phyloP scores from a whole-genome alignment of 2,797 vertebrate species.

The Eulemur coronatus region DNA sequence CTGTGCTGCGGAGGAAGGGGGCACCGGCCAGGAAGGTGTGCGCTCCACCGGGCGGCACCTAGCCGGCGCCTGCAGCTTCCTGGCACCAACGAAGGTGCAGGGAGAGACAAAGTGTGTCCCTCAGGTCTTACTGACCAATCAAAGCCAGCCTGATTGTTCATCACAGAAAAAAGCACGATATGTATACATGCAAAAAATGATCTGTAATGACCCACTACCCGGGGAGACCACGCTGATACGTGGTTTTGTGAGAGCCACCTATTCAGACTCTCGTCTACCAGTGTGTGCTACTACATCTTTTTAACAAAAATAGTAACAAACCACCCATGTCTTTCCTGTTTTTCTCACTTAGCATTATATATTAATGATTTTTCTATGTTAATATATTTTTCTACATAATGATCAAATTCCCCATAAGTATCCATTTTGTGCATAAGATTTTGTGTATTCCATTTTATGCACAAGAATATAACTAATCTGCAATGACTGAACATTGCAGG shows the following conservation, averaged over 20 bases:
- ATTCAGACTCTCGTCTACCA: neutral
- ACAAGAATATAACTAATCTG: neutral
- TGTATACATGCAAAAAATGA: neutral
- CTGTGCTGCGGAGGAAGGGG: no score
- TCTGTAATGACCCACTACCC: neutral
- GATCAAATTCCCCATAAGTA: neutral
- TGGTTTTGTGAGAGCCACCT: neutral
- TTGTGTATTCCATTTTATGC: neutral
- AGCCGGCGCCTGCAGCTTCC: neutral
- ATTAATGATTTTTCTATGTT: neutral
- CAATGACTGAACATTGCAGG: no score
- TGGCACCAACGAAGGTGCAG: neutral
- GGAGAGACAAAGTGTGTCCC: neutral
- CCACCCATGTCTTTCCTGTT: neutral
- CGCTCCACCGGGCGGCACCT: fast-evolving
- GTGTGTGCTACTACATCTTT: neutral
- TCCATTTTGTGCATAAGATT: neutral
- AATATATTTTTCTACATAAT: neutral
- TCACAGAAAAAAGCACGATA: neutral
- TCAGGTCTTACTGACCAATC: neutral
- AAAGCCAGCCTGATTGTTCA: neutral
- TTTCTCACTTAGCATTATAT: neutral
- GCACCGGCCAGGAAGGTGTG: neutral
- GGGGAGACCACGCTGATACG: neutral
- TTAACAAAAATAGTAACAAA: neutral